These are phyloP conservation scores for Apotomis betuletana DNA, from an alignment of 2,888 invertebrate species.

Conservation along the genomic window DNA sequence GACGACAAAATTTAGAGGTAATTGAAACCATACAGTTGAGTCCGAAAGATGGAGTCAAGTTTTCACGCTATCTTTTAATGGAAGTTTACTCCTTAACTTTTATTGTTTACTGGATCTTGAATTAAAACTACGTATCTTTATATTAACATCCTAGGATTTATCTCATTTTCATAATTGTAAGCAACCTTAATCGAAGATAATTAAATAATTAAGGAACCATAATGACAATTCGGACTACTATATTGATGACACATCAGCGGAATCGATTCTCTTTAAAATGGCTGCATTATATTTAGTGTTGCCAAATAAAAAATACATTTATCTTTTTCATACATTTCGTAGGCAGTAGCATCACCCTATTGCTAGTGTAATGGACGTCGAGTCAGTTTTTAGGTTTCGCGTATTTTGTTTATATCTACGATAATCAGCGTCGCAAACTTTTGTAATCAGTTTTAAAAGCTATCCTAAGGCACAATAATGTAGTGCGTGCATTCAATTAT, in stretches of 20 bases:
- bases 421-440: slow-evolving; percentile 79
- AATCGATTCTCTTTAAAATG: slow-evolving; percentile 43
- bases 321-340: slow-evolving; percentile 72
- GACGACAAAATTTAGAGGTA: slow-evolving; percentile 18
- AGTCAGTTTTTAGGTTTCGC: slow-evolving; percentile 68
- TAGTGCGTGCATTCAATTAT: slow-evolving; percentile 71
- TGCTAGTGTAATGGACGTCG: slow-evolving; percentile 80
- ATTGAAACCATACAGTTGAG: slow-evolving; percentile 7
- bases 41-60: slow-evolving; percentile 1
- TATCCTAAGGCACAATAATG: slow-evolving; percentile 66
- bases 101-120: too few species aligned
- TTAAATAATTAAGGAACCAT: background rate
- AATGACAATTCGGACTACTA: slow-evolving; percentile 15
- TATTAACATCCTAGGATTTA: background rate
- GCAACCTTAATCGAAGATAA: background rate
- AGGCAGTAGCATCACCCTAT: slow-evolving; percentile 79
- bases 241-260: slow-evolving; percentile 43
- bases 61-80: too few species aligned
- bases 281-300: slow-evolving; percentile 62
- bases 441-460: slow-evolving; percentile 77
- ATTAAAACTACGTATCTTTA: background rate
- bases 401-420: slow-evolving; percentile 81
- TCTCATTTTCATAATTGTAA: background rate
- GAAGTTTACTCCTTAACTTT: too few species aligned
- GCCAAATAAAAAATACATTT: slow-evolving; percentile 71